phyloP scores from a whole-genome alignment of 2,888 invertebrate species.

The Phlogophora meticulosa region DNA sequence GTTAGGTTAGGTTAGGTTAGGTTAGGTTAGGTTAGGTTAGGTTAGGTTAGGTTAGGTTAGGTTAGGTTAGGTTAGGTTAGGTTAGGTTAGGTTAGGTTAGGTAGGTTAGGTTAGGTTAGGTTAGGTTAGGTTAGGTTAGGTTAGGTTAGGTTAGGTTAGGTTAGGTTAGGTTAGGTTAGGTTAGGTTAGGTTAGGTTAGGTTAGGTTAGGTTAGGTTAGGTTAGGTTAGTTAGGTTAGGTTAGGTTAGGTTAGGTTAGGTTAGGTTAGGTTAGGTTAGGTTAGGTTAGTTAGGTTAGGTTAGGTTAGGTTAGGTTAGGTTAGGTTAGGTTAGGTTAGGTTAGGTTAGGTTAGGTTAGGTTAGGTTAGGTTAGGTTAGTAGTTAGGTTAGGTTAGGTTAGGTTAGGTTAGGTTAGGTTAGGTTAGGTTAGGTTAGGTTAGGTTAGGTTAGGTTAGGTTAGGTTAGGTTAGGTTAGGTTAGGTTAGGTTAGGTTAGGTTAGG shows the following conservation, averaged over 20 bases:
- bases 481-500: too few species aligned
- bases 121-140: constrained; percentile 38
- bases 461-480: too few species aligned
- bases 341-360: too few species aligned
- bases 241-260: neutral
- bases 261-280: too few species aligned
- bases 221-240: constrained; percentile 8
- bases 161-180: constrained; percentile 40
- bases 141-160: constrained; percentile 50
- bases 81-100: constrained; percentile 49
- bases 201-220: constrained; percentile 13
- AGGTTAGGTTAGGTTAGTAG: too few species aligned
- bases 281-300: too few species aligned
- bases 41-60: constrained; percentile 24
- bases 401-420: too few species aligned
- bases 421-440: too few species aligned
- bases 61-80: constrained; percentile 24
- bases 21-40: constrained; percentile 39
- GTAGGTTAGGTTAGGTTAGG: constrained; percentile 34
- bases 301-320: too few species aligned
- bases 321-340: too few species aligned
- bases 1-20: constrained; percentile 36
- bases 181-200: constrained; percentile 8
- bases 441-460: too few species aligned
- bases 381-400: too few species aligned